Percentiles rank a stretch among this genome's conserved stretches.
phyloP scores from a whole-genome alignment of 2,113 vertebrate genomes.

The Miniopterus natalensis region DNA sequence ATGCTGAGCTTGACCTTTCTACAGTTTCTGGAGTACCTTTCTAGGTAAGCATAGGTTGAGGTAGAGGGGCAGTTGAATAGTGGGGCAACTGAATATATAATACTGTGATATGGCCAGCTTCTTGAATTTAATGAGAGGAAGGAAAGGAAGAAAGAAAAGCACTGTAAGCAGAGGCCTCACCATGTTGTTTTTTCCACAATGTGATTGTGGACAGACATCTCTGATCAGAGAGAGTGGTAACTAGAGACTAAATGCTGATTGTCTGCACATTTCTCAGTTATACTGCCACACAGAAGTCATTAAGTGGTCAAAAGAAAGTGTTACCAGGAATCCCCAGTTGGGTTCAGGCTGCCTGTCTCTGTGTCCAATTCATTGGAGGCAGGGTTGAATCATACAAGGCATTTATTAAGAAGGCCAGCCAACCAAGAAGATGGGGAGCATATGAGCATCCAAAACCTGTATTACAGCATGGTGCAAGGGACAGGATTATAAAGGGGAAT shows the following conservation, averaged over 20 bases:
- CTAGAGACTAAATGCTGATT: not conserved
- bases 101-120: not conserved
- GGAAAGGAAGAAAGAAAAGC: not conserved
- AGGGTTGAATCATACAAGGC: no score
- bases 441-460: no score
- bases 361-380: no score
- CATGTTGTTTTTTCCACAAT: rapidly evolving
- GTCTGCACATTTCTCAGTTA: conserved; percentile 9
- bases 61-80: not conserved
- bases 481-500: no score
- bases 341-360: no score
- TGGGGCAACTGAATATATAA: no score
- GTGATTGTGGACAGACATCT: not conserved
- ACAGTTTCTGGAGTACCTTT: not conserved
- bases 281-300: not conserved
- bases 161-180: not conserved
- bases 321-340: no score
- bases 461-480: no score
- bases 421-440: no score
- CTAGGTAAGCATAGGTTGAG: not conserved
- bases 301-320: not conserved
- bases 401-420: no score
- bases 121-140: not conserved
- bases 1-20: not conserved
- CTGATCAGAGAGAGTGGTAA: not conserved